A percentile compares a stretch with the other conserved stretches of the same genome.
phyloP scores from a whole-genome alignment of 2,797 vertebrate species.

The Pseudochromis fuscus region DNA sequence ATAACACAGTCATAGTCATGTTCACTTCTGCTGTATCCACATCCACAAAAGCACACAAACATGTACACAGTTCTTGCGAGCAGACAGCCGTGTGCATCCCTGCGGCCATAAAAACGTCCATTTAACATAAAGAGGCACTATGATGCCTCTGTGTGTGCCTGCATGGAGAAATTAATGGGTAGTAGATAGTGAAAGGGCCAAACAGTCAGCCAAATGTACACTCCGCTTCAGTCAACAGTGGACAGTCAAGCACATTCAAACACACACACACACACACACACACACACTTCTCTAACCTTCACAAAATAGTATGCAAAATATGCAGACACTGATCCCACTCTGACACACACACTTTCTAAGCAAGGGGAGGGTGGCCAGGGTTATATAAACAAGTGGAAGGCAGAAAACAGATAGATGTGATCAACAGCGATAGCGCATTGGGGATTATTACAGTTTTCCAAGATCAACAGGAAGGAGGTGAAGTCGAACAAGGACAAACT shows the following conservation, averaged over 20 bases:
- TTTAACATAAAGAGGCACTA: constrained; percentile 77
- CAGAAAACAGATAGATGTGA: constrained; percentile 59
- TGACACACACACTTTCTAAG: constrained; percentile 56
- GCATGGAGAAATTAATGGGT: constrained; percentile 74
- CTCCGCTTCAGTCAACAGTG: constrained; percentile 73
- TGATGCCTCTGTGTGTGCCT: constrained; percentile 69
- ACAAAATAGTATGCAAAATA: constrained; percentile 83
- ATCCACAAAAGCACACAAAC: constrained; percentile 49
- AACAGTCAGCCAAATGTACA: constrained; percentile 79
- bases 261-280: constrained; percentile 68
- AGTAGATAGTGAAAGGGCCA: constrained; percentile 75
- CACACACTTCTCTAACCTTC: constrained; percentile 78
- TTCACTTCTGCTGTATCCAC: constrained; percentile 37
- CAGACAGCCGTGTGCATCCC: constrained; percentile 51
- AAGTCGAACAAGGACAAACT: constrained; percentile 45
- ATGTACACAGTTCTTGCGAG: constrained; percentile 45
- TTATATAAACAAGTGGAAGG: constrained; percentile 77
- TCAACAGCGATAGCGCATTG: constrained; percentile 26
- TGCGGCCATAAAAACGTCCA: constrained; percentile 64
- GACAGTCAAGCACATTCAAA: constrained; percentile 77
- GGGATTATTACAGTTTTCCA: constrained; percentile 64
- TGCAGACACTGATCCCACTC: constrained; percentile 80
- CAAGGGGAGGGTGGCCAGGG: constrained; percentile 67
- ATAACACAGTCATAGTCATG: constrained; percentile 36
- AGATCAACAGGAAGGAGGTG: constrained; percentile 42